These are phyloP conservation scores for Teleogryllus occipitalis DNA, from an alignment of 1,140 invertebrate species.

Conservation along the genomic window DNA sequence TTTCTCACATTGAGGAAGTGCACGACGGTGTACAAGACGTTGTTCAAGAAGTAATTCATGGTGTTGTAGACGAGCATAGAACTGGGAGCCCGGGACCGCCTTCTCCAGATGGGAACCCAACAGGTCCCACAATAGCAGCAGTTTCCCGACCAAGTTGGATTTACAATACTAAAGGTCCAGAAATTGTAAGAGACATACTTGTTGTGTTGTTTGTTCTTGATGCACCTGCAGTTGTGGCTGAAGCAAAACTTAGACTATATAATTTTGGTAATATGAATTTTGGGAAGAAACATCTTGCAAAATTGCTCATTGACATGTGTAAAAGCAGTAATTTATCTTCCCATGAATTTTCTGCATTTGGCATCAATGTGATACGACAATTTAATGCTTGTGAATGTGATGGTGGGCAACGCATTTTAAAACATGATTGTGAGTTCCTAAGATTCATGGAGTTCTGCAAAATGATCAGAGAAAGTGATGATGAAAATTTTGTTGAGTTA, in stretches of 20 bases:
- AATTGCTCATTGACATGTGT: neutral
- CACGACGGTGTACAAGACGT: neutral
- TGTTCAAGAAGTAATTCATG: neutral
- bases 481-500: neutral
- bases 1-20: neutral
- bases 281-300: neutral
- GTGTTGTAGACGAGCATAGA: neutral
- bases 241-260: neutral
- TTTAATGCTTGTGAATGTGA: constrained; percentile 1
- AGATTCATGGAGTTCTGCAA: neutral
- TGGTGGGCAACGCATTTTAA: neutral
- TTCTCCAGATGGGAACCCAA: neutral
- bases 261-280: neutral
- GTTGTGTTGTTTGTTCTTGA: neutral
- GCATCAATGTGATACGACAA: neutral
- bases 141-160: neutral
- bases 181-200: neutral
- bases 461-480: neutral
- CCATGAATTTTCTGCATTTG: neutral
- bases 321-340: neutral
- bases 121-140: neutral
- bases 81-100: neutral
- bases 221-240: neutral
- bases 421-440: neutral
- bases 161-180: neutral